A percentile compares a stretch with the other conserved stretches of the same genome.
phyloP scores from a whole-genome alignment of 2,113 vertebrate species.

The Dicerorhinus sumatrensis region DNA sequence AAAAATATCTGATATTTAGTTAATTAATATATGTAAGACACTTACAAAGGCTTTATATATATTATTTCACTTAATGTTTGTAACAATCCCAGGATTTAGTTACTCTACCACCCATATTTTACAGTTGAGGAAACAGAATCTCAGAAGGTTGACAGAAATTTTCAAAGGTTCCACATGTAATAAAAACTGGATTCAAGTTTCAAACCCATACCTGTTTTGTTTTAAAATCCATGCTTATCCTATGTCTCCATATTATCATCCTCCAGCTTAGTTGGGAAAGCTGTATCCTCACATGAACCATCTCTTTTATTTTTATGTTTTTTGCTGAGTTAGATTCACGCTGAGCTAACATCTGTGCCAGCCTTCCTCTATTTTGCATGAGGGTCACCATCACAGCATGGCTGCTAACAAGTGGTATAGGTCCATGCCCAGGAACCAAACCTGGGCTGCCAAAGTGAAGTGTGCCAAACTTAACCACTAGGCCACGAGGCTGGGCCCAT shows the following conservation, averaged over 20 bases:
- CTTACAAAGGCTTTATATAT: background rate
- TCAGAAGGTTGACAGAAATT: background rate
- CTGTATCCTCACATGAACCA: background rate
- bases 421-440: too few relatives aligned
- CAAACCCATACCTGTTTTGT: background rate
- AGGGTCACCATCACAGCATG: too few relatives aligned
- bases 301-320: background rate
- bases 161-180: background rate
- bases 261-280: background rate
- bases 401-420: too few relatives aligned
- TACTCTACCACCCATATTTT: background rate
- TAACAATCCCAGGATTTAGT: background rate
- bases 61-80: constrained; percentile 10
- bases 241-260: background rate
- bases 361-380: too few relatives aligned
- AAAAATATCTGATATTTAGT: background rate
- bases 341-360: too few relatives aligned
- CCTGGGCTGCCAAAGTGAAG: too few relatives aligned
- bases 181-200: background rate
- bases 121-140: background rate
- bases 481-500: too few relatives aligned
- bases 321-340: too few relatives aligned
- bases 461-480: too few relatives aligned
- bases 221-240: background rate
- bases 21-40: background rate